phyloP scores from a whole-genome alignment of 1,140 invertebrate genomes.

The Formica exsecta region DNA sequence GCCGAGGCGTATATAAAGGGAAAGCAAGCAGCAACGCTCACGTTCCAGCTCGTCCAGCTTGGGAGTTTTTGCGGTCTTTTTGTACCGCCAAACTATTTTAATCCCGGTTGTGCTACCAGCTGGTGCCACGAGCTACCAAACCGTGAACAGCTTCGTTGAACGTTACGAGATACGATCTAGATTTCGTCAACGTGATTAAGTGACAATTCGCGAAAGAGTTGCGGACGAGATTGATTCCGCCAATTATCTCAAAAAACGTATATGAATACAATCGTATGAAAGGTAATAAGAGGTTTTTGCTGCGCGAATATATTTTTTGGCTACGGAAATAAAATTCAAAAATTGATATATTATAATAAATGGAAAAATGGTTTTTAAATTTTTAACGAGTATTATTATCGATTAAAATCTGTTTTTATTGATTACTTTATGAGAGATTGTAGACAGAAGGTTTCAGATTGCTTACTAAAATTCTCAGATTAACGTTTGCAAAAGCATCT shows the following conservation, averaged over 20 bases:
- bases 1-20: neutral
- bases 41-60: conserved; percentile 11
- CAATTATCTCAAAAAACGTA: neutral
- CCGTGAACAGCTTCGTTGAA: conserved; percentile 57
- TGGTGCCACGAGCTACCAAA: conserved; percentile 56
- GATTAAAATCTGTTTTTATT: neutral
- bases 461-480: neutral
- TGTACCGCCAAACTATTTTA: conserved; percentile 68
- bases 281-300: neutral
- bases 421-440: neutral
- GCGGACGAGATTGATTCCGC: neutral
- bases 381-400: neutral
- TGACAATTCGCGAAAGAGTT: conserved; percentile 21
- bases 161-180: conserved; percentile 59
- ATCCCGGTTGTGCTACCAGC: conserved; percentile 63
- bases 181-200: conserved; percentile 57
- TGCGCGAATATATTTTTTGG: neutral
- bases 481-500: neutral
- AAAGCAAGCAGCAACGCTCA: conserved; percentile 9
- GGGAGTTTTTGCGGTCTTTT: conserved; percentile 40
- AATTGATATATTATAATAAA: conserved; percentile 1
- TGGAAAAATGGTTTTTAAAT: neutral
- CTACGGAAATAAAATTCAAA: neutral
- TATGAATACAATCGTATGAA: neutral
- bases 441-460: neutral